phyloP scores from a whole-genome alignment of 1,140 invertebrate genomes.

The Lordiphosa mommai region DNA sequence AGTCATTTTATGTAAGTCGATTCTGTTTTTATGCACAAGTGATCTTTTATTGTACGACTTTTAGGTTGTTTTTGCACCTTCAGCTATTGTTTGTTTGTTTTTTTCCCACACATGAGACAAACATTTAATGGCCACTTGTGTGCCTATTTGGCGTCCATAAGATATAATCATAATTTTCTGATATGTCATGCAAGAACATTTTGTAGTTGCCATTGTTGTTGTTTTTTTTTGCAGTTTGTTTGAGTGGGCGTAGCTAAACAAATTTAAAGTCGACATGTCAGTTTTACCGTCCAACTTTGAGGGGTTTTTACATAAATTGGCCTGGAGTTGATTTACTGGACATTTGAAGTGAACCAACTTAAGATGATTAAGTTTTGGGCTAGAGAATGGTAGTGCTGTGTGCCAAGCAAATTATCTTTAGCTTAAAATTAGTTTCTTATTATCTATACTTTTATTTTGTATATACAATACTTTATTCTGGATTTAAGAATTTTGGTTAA shows the following conservation, averaged over 20 bases:
- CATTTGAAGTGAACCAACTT: too few relatives aligned
- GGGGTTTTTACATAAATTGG: too few relatives aligned
- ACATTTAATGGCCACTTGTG: conserved; percentile 52
- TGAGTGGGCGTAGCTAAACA: conserved; percentile 51
- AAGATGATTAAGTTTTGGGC: too few relatives aligned
- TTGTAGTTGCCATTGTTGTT: conserved; percentile 10
- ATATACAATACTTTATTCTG: too few relatives aligned
- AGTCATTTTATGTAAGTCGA: conserved; percentile 76
- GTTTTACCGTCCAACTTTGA: neutral
- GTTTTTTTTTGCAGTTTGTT: conserved; percentile 15
- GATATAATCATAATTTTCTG: conserved; percentile 72
- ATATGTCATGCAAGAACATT: conserved; percentile 64
- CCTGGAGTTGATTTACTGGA: too few relatives aligned
- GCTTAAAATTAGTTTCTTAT: too few relatives aligned
- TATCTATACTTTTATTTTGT: too few relatives aligned
- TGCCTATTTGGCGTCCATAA: conserved; percentile 50
- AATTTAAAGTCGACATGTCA: conserved; percentile 30
- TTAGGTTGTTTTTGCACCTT: conserved; percentile 5
- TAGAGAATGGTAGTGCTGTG: too few relatives aligned
- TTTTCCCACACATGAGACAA: conserved; percentile 18
- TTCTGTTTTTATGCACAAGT: conserved; percentile 58
- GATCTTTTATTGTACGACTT: conserved; percentile 48
- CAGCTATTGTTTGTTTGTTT: conserved; percentile 32
- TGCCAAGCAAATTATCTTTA: too few relatives aligned
- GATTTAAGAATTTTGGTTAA: too few relatives aligned